Conservation (phyloP, 2,797 vertebrate genomes). For the Antennarius maculatus region DNA sequence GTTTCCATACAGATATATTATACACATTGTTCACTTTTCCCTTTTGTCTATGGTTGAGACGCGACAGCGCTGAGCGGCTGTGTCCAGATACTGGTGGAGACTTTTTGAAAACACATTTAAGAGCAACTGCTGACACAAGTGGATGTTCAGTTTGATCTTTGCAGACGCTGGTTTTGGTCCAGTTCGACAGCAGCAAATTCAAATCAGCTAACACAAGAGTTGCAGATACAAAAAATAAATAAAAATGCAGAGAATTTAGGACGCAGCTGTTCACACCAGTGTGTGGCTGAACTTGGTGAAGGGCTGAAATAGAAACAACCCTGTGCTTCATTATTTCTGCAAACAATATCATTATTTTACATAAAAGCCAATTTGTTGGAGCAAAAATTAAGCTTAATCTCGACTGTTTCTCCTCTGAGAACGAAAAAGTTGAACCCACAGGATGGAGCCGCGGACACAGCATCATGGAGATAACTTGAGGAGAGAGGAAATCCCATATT, state of each 20-base stretch:
- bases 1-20: conserved; percentile 60
- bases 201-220: background rate
- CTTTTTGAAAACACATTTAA: conserved; percentile 15
- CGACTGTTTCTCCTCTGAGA: conserved; percentile 1
- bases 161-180: background rate
- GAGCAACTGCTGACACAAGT: conserved; percentile 38
- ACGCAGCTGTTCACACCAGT: background rate
- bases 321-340: conserved; percentile 40
- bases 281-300: background rate
- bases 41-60: conserved; percentile 66
- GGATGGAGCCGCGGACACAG: conserved; percentile 27
- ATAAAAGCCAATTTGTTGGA: conserved; percentile 5
- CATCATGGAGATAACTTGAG: background rate
- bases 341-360: background rate
- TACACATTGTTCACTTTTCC: conserved; percentile 65
- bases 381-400: background rate
- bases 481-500: background rate
- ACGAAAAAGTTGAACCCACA: conserved; percentile 15
- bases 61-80: conserved; percentile 29
- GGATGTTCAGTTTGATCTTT: conserved; percentile 9
- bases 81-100: conserved; percentile 14
- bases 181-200: conserved; percentile 7
- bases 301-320: conserved; percentile 6
- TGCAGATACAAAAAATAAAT: background rate
- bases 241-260: background rate